phyloP scores from a whole-genome alignment of 1,140 invertebrate genomes.

The Drosophila pseudoananassae region DNA sequence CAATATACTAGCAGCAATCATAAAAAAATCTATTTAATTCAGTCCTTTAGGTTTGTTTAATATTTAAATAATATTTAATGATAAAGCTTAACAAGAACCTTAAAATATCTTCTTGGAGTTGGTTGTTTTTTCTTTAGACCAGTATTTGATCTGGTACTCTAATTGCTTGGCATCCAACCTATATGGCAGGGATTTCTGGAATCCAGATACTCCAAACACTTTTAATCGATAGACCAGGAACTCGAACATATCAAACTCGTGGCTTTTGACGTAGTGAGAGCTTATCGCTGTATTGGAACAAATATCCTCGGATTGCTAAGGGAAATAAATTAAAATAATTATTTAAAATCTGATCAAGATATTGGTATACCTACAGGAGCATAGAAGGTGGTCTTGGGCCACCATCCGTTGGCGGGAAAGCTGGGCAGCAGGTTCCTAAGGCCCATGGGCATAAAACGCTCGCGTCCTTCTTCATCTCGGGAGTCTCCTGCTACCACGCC shows the following conservation, averaged over 20 bases:
- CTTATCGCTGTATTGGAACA: conserved; percentile 26
- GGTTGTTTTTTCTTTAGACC: conserved; percentile 21
- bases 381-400: conserved; percentile 32
- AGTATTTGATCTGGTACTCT: conserved; percentile 17
- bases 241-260: conserved; percentile 35
- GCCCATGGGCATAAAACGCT: conserved; percentile 90
- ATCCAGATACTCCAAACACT: conserved; percentile 6
- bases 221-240: conserved; percentile 14
- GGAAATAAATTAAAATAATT: background rate
- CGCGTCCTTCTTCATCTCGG: conserved; percentile 91
- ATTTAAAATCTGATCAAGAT: background rate
- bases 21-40: background rate
- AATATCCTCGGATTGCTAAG: conserved; percentile 13
- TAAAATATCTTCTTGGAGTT: conserved; percentile 5
- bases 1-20: background rate
- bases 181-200: conserved; percentile 11
- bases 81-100: background rate
- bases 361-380: conserved; percentile 5
- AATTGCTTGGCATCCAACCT: conserved; percentile 12
- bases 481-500: conserved; percentile 95
- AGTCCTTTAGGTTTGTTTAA: background rate
- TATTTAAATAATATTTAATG: background rate
- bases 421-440: conserved; percentile 92
- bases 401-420: conserved; percentile 84
- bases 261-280: conserved; percentile 34